A percentile compares a stretch with the other conserved stretches of the same genome.
These are phyloP conservation scores for Drosophila colorata DNA, from an alignment of 2,888 invertebrate genomes.

Conservation along the genomic window DNA sequence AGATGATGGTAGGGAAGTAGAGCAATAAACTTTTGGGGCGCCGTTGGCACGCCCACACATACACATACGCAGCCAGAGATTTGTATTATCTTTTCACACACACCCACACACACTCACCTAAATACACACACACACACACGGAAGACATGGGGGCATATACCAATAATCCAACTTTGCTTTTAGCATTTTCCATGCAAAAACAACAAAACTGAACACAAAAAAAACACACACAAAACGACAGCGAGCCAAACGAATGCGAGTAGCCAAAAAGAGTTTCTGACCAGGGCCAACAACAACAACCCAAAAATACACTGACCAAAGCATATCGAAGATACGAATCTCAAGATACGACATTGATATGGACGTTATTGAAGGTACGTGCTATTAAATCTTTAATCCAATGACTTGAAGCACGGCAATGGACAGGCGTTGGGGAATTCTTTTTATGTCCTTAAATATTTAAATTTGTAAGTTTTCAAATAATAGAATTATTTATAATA, in stretches of 20 bases:
- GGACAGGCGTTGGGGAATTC: not conserved
- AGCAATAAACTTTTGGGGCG: constrained; percentile 66
- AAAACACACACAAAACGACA: constrained; percentile 12
- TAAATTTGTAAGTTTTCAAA: not conserved
- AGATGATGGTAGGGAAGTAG: constrained; percentile 19
- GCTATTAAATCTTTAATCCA: not conserved
- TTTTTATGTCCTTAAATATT: not conserved
- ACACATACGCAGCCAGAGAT: constrained; percentile 35
- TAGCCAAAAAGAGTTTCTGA: constrained; percentile 28
- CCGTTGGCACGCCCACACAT: constrained; percentile 22
- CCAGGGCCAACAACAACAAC: constrained; percentile 19
- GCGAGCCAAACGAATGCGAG: constrained; percentile 15
- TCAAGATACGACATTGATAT: constrained; percentile 24
- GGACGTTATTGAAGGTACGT: constrained; percentile 14
- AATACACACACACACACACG: constrained; percentile 1
- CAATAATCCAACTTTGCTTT: constrained; percentile 72
- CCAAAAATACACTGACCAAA: constrained; percentile 28
- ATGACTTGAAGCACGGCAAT: not conserved
- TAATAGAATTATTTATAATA: no score
- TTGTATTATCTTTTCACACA: constrained; percentile 56
- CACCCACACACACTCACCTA: constrained; percentile 15
- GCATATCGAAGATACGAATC: constrained; percentile 32
- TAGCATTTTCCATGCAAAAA: constrained; percentile 49
- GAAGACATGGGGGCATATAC: constrained; percentile 29
- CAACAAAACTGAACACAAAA: constrained; percentile 32